These are phyloP conservation scores for Drosophila repleta DNA, from an alignment of 1,140 invertebrate species.

Conservation along the genomic window DNA sequence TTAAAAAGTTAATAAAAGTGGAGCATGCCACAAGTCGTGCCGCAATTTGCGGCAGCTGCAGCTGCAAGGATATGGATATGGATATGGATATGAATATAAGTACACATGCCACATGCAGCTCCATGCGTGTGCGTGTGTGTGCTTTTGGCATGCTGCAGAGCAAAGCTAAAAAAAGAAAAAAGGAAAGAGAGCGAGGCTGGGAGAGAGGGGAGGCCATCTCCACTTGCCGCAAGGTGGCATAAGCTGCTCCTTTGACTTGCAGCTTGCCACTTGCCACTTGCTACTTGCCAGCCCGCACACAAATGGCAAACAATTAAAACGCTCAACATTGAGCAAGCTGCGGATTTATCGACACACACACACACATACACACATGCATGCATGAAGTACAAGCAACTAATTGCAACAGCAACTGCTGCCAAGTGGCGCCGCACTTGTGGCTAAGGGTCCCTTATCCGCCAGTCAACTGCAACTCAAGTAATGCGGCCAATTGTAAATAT, in stretches of 20 bases:
- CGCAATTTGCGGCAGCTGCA: conserved; percentile 79
- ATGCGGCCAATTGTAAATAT: conserved; percentile 78
- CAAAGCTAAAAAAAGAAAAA: neutral
- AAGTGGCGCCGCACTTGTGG: conserved; percentile 41
- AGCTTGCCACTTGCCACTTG: conserved; percentile 39
- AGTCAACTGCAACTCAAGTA: conserved; percentile 62
- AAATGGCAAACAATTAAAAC: conserved; percentile 73
- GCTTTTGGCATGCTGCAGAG: conserved; percentile 13
- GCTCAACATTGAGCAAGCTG: conserved; percentile 42
- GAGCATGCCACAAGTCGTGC: conserved; percentile 81
- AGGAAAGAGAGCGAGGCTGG: neutral
- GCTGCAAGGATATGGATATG: conserved; percentile 68
- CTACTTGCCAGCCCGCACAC: conserved; percentile 5
- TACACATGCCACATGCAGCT: conserved; percentile 7
- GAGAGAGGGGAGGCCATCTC: neutral
- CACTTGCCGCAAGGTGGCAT: conserved; percentile 69
- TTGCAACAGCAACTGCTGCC: conserved; percentile 33
- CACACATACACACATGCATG: neutral
- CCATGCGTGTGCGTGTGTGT: conserved; percentile 22
- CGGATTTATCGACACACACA: conserved; percentile 36
- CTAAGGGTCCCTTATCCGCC: conserved; percentile 22
- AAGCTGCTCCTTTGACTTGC: conserved; percentile 67
- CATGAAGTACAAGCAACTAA: conserved; percentile 12
- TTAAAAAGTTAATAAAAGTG: conserved; percentile 83
- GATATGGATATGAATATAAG: conserved; percentile 70